Percentiles rank a stretch among this genome's conserved stretches.
These are phyloP conservation scores for Aphidius gifuensis DNA, from an alignment of 1,140 invertebrate species.

Conservation along the genomic window DNA sequence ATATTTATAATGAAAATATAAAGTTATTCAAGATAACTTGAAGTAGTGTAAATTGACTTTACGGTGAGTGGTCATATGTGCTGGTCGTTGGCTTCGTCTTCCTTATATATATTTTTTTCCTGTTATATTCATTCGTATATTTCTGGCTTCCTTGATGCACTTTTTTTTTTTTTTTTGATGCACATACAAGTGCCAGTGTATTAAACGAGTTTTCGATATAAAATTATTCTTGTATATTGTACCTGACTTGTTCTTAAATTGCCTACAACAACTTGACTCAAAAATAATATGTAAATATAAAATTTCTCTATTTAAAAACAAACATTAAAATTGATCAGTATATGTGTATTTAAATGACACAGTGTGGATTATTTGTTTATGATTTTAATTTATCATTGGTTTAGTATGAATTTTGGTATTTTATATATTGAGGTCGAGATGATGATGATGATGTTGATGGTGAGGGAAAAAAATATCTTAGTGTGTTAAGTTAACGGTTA, in stretches of 20 bases:
- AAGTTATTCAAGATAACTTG: conserved; percentile 37
- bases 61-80: conserved; percentile 47
- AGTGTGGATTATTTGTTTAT: too few species aligned
- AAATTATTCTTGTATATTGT: too few species aligned
- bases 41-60: conserved; percentile 44
- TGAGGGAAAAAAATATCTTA: conserved; percentile 1
- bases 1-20: background rate
- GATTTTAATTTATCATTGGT: background rate
- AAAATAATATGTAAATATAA: too few species aligned
- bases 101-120: conserved; percentile 10
- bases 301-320: too few species aligned
- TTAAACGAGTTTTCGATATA: too few species aligned
- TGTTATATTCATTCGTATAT: conserved; percentile 16
- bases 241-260: too few species aligned
- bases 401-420: conserved; percentile 16
- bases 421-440: conserved; percentile 23
- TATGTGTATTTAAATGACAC: too few species aligned
- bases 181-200: background rate
- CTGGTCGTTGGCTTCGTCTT: conserved; percentile 24
- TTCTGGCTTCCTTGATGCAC: conserved; percentile 7
- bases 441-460: conserved; percentile 8
- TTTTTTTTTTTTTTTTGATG: background rate
- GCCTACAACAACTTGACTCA: too few species aligned
- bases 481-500: conserved; percentile 25
- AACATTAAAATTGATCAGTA: too few species aligned